phyloP scores from a whole-genome alignment of 30 jellyfish, hydroid and myxozoan species.

The Catostylus mosaicus region DNA sequence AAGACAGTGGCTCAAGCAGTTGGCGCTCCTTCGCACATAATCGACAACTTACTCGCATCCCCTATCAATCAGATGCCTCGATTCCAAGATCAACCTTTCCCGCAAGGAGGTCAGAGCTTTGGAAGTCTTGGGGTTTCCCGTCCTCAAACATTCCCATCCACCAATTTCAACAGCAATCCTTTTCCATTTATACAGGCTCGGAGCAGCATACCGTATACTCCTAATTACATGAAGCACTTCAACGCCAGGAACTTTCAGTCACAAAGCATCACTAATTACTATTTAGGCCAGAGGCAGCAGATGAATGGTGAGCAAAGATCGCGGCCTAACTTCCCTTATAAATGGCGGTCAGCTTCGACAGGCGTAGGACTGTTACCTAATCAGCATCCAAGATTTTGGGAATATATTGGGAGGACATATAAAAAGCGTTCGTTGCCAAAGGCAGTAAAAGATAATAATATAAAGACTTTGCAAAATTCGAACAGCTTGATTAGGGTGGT shows the following conservation, averaged over 20 bases:
- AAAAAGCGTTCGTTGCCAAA: conserved; percentile 35
- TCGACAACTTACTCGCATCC: conserved; percentile 66
- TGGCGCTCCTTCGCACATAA: conserved; percentile 53
- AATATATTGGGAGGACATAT: conserved; percentile 77
- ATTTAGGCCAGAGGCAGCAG: conserved; percentile 41
- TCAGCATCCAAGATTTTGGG: conserved; percentile 88
- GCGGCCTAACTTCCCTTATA: conserved; percentile 24
- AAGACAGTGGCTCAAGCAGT: conserved; percentile 18
- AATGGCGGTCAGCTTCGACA: conserved; percentile 27
- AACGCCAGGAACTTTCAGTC: conserved; percentile 64
- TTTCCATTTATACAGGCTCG: conserved; percentile 64
- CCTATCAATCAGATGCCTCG: conserved; percentile 61
- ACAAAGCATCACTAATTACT: conserved; percentile 59
- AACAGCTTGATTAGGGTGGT: conserved; percentile 37
- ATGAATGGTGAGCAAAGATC: conserved; percentile 18
- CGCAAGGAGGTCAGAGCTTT: conserved; percentile 35
- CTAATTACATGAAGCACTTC: conserved; percentile 48
- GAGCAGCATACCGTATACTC: conserved; percentile 47
- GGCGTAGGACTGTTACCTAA: conserved; percentile 35
- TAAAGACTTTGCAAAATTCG: neutral
- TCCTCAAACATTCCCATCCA: conserved; percentile 34
- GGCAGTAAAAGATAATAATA: neutral
- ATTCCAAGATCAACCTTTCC: conserved; percentile 47
- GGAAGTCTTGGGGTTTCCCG: conserved; percentile 69
- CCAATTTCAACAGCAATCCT: conserved; percentile 36